Percentiles rank a stretch among this genome's conserved stretches.
Evolutionary conservation across 2,888 invertebrate species (phyloP).

Genomic region (Germaria angustata): DNA sequence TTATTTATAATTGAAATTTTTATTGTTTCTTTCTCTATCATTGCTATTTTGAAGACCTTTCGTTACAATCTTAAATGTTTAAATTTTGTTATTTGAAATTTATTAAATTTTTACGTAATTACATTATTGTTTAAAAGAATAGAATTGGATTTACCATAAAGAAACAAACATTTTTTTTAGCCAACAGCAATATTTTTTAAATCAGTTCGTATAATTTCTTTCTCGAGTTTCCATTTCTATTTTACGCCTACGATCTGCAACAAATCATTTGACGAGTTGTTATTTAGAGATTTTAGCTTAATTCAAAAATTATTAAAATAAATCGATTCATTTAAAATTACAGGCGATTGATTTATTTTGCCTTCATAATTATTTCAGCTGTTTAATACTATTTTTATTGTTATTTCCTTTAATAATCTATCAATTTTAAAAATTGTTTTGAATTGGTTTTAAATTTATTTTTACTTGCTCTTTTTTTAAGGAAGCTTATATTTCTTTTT

Average conservation of each 20-base stretch:
- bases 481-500: constrained; percentile 44
- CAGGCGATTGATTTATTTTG: not conserved
- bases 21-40: too few relatives aligned
- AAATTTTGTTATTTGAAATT: too few relatives aligned
- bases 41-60: too few relatives aligned
- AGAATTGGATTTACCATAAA: too few relatives aligned
- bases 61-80: too few relatives aligned
- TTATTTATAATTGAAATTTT: too few relatives aligned
- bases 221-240: too few relatives aligned
- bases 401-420: not conserved
- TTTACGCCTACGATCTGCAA: not conserved
- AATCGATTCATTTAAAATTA: not conserved
- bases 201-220: too few relatives aligned
- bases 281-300: not conserved
- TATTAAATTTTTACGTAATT: too few relatives aligned
- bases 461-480: not conserved
- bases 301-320: not conserved
- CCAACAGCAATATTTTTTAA: too few relatives aligned
- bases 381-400: constrained; percentile 10
- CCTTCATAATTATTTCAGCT: not conserved
- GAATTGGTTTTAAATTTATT: not conserved
- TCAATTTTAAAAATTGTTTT: not conserved
- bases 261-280: not conserved
- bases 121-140: too few relatives aligned
- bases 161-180: too few relatives aligned